Base-by-base conservation (phyloP, 2,888 invertebrate genomes). In the Prosopocoilus inquinatus region DNA sequence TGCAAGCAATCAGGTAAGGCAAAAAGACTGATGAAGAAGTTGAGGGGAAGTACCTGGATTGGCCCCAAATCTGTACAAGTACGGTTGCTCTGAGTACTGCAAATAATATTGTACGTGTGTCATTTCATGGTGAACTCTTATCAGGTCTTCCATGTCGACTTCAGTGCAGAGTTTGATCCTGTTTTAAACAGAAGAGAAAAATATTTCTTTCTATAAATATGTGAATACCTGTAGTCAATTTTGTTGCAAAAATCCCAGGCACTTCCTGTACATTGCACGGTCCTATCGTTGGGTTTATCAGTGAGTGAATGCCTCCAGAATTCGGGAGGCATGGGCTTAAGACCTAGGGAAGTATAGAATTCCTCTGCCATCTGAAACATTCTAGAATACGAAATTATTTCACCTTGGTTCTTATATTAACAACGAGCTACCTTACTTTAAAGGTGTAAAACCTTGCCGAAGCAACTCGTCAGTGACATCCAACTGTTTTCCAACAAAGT, bases 221-320 rank as follows among this genome's bases (percentile, higher is more conserved):
- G 38, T 41, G 41, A 47, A 58, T 72, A 90, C 91, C 93, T 85
- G 72, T 87, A 93, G 73, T 95, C 94, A 12, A 88, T 81, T 67
- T 85, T 82, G 69, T 93, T 90, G 70, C 89, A 90, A 76, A 93
- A 91, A 75, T 94, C 92, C 92, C 92, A 93, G 1, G 93, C 89
- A 57, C 89, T 89, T 0, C 89, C 83, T 0, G 86, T 87, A 66
- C 90, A 90, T 63, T 88, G 87, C 0, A 85, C 86, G 72, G 82
- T 87, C 58, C 88, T 80, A 62, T 88, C 87, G 9, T 82, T 75
- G 0, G 94, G 92, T 55, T 88, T 84, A 62, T 87, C 86, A 32
- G 94, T 79, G 82, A 94, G 82, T 0, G 93, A 93, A 20, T 86
- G 83, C 38, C 87, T 82, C 91, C 94, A 94, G 79, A 94, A 94